Evolutionary conservation across 2,888 invertebrate genomes (phyloP), one percentile per base, ranked within the genome.

Genomic region (Adelphocoris suturalis): DNA sequence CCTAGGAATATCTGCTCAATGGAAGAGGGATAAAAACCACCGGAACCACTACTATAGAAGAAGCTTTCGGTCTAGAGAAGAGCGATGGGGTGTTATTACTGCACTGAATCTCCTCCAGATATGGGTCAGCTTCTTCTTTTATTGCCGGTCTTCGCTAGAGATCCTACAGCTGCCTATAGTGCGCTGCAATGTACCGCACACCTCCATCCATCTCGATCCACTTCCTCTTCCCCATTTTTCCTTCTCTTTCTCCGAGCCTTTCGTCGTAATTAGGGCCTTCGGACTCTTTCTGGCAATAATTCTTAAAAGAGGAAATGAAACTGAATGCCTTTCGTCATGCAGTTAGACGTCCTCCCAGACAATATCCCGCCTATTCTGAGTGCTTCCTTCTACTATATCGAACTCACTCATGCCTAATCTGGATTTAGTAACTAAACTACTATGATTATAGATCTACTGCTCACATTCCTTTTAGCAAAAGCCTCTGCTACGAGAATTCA

Each of bases 11-110:
- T 23, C 68, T 68, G 68, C 23, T 68, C 68, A 23, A 68, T 68
- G 78, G 47, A 47, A 46, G 37, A 19, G 78, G 78, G 28, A 28
- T 27, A 78, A 78, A 47, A 47, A 14, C 28, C 3, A 5, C 37
- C n/a, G 46, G 78, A 46, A 78, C 78, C 14, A 19, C 78, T 28
- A 46, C 76, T 19, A 46, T 78, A 19, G 47, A 78, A 78, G 28
- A 13, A 23, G 68, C 68, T 68, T 68, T 23, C 68, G 68, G 78
- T 47, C 78, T 78, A 46, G 46, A 12, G 37, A 46, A 78, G 78
- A 78, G 47, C n/a, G 78, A 78, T 78, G 78, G 78, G 78, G 78
- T 78, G 78, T 78, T 78, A 78, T 78, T 78, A 78, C 47, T 37
- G 78, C 78, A 78, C 78, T 78, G 78, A 46, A 78, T 78, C 78